phyloP scores from a whole-genome alignment of 2,113 vertebrate genomes.

The Verasper variegatus region DNA sequence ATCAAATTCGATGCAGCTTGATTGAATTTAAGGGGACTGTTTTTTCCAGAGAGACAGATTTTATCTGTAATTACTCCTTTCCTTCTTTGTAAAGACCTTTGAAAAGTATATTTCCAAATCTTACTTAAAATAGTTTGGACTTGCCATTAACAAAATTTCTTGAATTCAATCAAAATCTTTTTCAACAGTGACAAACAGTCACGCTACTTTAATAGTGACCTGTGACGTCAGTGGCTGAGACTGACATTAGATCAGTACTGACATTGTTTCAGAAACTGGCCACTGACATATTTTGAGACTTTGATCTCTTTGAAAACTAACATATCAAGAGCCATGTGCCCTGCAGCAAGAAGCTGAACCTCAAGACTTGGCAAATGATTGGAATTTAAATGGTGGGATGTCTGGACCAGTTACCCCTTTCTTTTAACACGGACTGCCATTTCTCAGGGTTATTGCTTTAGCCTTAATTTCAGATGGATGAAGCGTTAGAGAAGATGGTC shows the following conservation, averaged over 20 bases:
- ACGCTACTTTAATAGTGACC: too few relatives aligned
- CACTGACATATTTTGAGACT: background rate
- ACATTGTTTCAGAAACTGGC: too few relatives aligned
- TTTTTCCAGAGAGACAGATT: background rate
- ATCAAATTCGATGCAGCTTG: too few relatives aligned
- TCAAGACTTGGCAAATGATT: constrained; percentile 8
- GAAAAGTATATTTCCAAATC: constrained; percentile 4
- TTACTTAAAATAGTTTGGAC: background rate
- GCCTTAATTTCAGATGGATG: constrained; percentile 18
- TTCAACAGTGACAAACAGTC: too few relatives aligned
- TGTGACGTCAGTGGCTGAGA: too few relatives aligned
- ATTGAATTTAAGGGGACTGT: too few relatives aligned
- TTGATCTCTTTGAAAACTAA: constrained; percentile 7
- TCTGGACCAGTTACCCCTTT: background rate
- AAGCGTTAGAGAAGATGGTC: constrained; percentile 18
- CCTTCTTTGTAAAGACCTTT: constrained; percentile 47
- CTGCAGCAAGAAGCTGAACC: constrained; percentile 1
- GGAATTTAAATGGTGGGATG: constrained; percentile 35
- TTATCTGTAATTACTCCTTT: constrained; percentile 53
- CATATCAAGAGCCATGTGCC: constrained; percentile 19
- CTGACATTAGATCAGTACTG: too few relatives aligned
- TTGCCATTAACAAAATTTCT: background rate
- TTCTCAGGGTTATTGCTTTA: constrained; percentile 8
- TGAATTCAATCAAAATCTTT: background rate
- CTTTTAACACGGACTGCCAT: constrained; percentile 2